Evolutionary conservation across 2,888 invertebrate species (phyloP).

Genomic region (Conistra vaccinii): DNA sequence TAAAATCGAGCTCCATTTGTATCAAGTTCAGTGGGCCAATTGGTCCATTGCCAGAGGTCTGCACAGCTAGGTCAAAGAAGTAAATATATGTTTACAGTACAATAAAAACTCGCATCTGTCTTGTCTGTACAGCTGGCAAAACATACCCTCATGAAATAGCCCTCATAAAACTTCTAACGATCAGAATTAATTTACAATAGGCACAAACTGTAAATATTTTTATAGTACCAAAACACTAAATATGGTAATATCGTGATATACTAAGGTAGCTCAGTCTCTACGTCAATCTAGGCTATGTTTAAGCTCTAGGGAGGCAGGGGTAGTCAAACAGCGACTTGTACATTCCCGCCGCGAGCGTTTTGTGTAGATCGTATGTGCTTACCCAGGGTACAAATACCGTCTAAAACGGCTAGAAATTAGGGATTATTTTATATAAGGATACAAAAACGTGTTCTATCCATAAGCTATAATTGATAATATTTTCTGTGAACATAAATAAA

Average conservation of each 20-base stretch:
- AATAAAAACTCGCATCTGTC: slow-evolving; percentile 27
- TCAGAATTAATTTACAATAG: slow-evolving; percentile 1
- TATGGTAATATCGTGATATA: slow-evolving; percentile 1
- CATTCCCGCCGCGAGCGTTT: slow-evolving; percentile 51
- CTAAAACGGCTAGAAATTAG: not conserved
- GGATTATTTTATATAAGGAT: slow-evolving; percentile 18
- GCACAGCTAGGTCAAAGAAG: not conserved
- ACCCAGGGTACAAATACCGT: slow-evolving; percentile 24
- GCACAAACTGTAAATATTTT: slow-evolving; percentile 9
- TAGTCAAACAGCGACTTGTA: slow-evolving; percentile 55
- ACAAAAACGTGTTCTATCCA: no score
- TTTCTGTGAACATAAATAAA: not conserved
- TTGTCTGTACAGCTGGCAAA: slow-evolving; percentile 32
- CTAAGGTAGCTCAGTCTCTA: slow-evolving; percentile 24
- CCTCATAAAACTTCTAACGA: slow-evolving; percentile 20
- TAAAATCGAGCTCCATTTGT: slow-evolving; percentile 16
- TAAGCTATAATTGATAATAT: no score
- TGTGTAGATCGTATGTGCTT: slow-evolving; percentile 25
- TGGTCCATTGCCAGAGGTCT: slow-evolving; percentile 37
- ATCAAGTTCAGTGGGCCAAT: slow-evolving; percentile 23
- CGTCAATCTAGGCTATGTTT: slow-evolving; percentile 57
- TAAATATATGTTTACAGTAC: slow-evolving; percentile 25
- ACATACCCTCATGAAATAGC: slow-evolving; percentile 8
- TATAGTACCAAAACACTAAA: not conserved
- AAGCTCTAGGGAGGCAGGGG: slow-evolving; percentile 31